phyloP scores from a whole-genome alignment of 2,113 vertebrate species.

The Struthidea cinerea region DNA sequence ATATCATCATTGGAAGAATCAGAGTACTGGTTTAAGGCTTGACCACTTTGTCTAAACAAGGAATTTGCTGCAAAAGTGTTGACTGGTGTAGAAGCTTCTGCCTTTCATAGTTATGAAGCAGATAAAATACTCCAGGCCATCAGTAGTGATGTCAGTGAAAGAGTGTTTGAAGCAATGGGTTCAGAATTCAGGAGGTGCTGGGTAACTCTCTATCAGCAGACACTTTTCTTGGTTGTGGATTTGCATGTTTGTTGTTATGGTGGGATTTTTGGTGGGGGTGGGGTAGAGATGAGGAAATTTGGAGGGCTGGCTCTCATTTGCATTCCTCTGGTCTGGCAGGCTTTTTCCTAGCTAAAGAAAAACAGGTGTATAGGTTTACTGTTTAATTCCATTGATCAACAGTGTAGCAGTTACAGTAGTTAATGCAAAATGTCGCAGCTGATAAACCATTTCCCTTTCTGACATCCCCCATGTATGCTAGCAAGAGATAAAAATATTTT shows the following conservation, averaged over 20 bases:
- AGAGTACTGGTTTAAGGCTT: not conserved
- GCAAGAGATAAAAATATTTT: not conserved
- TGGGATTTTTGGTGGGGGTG: not conserved
- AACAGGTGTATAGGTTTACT: not conserved
- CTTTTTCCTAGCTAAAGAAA: not conserved
- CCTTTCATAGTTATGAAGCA: not conserved
- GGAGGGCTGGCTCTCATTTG: not conserved
- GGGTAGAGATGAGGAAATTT: not conserved
- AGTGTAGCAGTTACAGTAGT: not conserved
- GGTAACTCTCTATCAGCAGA: not conserved
- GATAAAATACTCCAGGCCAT: not conserved
- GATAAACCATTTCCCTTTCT: not conserved
- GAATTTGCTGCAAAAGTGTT: not conserved
- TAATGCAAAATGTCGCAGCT: not conserved
- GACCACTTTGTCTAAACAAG: not conserved
- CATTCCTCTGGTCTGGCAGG: not conserved
- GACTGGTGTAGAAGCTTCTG: not conserved
- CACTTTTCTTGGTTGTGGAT: not conserved
- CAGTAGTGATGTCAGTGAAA: not conserved
- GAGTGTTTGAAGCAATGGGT: not conserved
- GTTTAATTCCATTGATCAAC: not conserved
- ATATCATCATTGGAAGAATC: fast-evolving
- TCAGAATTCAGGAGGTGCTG: not conserved
- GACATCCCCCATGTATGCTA: not conserved
- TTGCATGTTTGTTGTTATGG: not conserved